Percentiles rank a stretch among this genome's conserved stretches.
Evolutionary conservation across 2,113 vertebrate species (phyloP).

Genomic region (Clinocottus analis): DNA sequence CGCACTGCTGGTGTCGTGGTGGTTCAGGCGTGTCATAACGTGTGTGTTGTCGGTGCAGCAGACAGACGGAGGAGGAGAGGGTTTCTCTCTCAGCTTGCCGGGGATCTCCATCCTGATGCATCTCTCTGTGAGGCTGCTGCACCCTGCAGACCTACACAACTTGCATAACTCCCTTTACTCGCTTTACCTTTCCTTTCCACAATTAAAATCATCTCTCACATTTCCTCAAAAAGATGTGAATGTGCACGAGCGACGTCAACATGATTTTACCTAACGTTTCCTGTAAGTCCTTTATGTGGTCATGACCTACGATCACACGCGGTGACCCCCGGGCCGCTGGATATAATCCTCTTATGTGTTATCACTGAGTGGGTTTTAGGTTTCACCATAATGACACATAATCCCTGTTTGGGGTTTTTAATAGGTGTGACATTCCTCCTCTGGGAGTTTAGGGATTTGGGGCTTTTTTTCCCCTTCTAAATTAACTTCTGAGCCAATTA

Average conservation of each 20-base stretch:
- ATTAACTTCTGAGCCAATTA: conserved; percentile 50
- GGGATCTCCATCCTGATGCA: conserved; percentile 7
- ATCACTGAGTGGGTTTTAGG: conserved; percentile 51
- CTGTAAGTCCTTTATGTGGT: conserved; percentile 35
- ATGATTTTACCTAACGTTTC: background rate
- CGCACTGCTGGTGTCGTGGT: conserved; percentile 1
- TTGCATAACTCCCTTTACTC: background rate
- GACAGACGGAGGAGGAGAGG: conserved; percentile 2
- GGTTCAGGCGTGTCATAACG: conserved; percentile 7
- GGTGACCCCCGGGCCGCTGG: conserved; percentile 36
- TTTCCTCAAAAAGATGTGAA: background rate
- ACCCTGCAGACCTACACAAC: background rate
- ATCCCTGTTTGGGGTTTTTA: conserved; percentile 62
- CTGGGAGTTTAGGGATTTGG: conserved; percentile 27
- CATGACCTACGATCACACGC: conserved; percentile 33
- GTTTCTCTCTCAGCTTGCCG: conserved; percentile 4
- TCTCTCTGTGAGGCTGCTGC: conserved; percentile 13
- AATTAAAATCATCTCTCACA: background rate
- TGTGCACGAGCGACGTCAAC: background rate
- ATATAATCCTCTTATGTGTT: conserved; percentile 67
- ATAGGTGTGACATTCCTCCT: conserved; percentile 65
- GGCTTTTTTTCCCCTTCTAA: conserved; percentile 34
- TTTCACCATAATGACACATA: conserved; percentile 56
- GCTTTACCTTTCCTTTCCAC: background rate
- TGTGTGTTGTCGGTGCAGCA: conserved; percentile 3